Evolutionary conservation across 2,888 invertebrate genomes (phyloP), one percentile per base, ranked within the genome.

Genomic region (Archips crataeganus): DNA sequence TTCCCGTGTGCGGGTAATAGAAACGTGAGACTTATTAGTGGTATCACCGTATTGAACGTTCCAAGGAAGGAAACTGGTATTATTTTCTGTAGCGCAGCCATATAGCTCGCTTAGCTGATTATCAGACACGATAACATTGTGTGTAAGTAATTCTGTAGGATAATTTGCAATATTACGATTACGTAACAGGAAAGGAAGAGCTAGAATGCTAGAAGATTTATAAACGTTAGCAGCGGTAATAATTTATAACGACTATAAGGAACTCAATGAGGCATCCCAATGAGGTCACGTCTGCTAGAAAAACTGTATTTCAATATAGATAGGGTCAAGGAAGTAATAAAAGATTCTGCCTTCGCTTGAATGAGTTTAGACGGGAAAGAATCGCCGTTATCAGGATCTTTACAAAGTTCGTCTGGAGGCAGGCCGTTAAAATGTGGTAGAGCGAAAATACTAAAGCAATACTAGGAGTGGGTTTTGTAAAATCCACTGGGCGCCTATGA

Each of bases 211-310:
- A 47, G 36, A 70, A 60, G 42, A 54, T 54, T 54, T 54, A 23
- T 54, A 54, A 6, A 54, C 69, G 45, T 64, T 73, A 69, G 69
- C 64, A 70, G 59, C 54, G 42, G 45, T 61, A 54, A 42, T 64
- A 69, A 74, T 65, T 69, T 69, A 74, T 65, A 67, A 42, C 54
- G 64, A 54, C 69, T 57, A 59, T 67, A 65, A 42, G 63, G 59
- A 69, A 59, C 57, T 74, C 74, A 74, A 70, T 74, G 65, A 59
- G 65, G 69, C 74, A 60, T 74, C 59, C 54, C 61, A 74, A 65
- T 74, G 70, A 74, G 74, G 70, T 74, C 74, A 74, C 51, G 39
- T 61, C 61, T 59, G 65, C 51, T 45, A 70, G 51, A 70, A 69
- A 54, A 69, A 60, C 59, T 13, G 57, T 73, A 63, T 73, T 73